Base-by-base conservation (phyloP, 1,140 invertebrate genomes). In the Laupala kohalensis region DNA sequence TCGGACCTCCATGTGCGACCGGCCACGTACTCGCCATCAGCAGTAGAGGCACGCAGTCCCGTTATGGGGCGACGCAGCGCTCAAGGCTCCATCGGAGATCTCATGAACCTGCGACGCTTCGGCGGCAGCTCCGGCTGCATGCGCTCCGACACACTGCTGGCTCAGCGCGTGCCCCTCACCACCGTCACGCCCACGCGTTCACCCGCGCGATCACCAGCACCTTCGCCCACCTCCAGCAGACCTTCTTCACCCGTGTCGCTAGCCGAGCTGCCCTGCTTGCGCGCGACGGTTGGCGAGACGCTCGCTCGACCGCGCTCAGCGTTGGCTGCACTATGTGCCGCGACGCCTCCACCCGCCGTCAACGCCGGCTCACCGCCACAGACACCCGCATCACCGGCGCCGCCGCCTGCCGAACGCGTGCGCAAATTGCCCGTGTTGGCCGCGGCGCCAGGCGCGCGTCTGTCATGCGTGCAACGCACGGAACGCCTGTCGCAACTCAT, bases 21-120 rank as follows among this genome's bases (percentile, higher is more conserved):
- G 91, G 91, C 89, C 92, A 92, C 78, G 75, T 86, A 74, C 88
- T 88, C 76, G 87, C 85, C 75, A 90, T 89, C 75, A 88, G 87
- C 69, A 86, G 86, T 24, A 89, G 87, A 53, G 27, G 26, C 69
- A 24, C 69, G 37, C 26, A 66, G 63, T 27, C 29, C 29, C 12
- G 37, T 62, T 3, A 65, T 30, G 29, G 15, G 65, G 1, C 65
- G 69, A 30, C 15, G 67, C 15, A 64, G n/a, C 15, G 28, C 85
- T 2, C 81, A 84, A 4, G 88, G 88, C 3, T 91, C 89, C 73
- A 89, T 92, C 62, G 90, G 90, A 5, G 90, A 92, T 78, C 78
- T 91, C 74, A 92, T 92, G 89, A 92, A 92, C 78, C 76, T 86
- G 74, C 88, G 88, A 77, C 87, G 86, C 75, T 91, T 89, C 75